These are phyloP conservation scores for Puffinus mauretanicus DNA, from an alignment of 2,113 vertebrate species.

Conservation along the genomic window DNA sequence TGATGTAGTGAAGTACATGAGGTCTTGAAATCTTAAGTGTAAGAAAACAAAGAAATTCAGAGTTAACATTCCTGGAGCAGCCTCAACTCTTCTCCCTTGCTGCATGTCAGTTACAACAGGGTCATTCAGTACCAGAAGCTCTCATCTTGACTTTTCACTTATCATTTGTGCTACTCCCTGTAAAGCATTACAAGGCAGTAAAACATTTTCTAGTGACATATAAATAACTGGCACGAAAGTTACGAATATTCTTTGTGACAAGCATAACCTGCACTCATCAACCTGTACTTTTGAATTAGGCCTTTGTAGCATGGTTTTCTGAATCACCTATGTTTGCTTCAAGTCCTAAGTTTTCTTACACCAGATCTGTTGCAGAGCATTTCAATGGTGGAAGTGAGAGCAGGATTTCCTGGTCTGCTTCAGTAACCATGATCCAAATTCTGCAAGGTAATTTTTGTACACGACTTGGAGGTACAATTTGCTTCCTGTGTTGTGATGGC, in stretches of 20 bases:
- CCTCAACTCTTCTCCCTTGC: not conserved
- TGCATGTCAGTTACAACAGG: not conserved
- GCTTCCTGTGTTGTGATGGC: not conserved
- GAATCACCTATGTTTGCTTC: not conserved
- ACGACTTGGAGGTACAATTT: not conserved
- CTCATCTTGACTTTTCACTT: not conserved
- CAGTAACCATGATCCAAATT: not conserved
- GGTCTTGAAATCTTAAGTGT: not conserved
- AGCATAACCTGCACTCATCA: not conserved
- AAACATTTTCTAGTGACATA: not conserved
- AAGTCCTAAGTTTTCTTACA: not conserved
- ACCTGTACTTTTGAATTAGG: not conserved
- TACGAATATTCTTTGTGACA: not conserved
- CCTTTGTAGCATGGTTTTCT: not conserved
- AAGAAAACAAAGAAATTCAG: not conserved
- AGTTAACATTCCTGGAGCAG: not conserved
- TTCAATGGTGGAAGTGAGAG: not conserved
- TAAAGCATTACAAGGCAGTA: not conserved
- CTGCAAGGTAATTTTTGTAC: not conserved
- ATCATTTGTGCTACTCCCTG: not conserved
- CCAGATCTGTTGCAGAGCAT: not conserved
- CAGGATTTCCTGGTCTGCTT: not conserved
- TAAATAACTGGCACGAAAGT: not conserved
- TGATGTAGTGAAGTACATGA: not conserved
- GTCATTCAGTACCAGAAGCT: not conserved